phyloP scores from a whole-genome alignment of 2,797 vertebrate species.

The Oophaga sylvatica region DNA sequence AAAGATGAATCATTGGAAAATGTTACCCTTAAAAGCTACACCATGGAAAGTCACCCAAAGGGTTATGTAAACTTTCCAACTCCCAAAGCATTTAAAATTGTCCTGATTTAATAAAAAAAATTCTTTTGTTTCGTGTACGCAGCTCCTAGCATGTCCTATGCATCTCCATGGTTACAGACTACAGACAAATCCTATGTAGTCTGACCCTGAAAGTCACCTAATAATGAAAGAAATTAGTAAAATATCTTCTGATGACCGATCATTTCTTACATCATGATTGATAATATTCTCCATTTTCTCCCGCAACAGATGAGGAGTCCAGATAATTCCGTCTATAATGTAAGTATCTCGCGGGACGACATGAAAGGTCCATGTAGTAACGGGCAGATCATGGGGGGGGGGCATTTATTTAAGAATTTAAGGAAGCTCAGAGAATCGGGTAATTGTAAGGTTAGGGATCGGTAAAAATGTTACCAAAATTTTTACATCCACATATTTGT shows the following conservation, averaged over 20 bases:
- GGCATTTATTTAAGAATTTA: neutral
- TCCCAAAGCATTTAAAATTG: too few species aligned
- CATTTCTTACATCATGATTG: neutral
- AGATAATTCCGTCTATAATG: constrained; percentile 73
- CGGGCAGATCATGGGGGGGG: neutral
- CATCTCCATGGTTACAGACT: neutral
- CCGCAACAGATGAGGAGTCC: constrained; percentile 71
- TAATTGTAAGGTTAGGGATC: too few species aligned
- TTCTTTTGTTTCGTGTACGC: neutral
- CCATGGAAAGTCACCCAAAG: too few species aligned
- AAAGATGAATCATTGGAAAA: too few species aligned
- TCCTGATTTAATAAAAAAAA: neutral
- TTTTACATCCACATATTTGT: too few species aligned
- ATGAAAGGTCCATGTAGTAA: neutral
- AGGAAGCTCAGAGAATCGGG: too few species aligned
- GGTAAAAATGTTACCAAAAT: too few species aligned
- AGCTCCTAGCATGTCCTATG: neutral
- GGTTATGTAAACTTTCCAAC: too few species aligned
- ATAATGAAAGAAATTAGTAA: too few species aligned
- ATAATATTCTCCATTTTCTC: constrained; percentile 52
- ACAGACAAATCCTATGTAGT: neutral
- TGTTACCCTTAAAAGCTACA: too few species aligned
- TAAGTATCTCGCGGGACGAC: constrained; percentile 66
- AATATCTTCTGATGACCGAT: too few species aligned
- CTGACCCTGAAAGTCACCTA: neutral